Evolutionary conservation across 2,113 vertebrate genomes (phyloP).

Genomic region (Parus major): DNA sequence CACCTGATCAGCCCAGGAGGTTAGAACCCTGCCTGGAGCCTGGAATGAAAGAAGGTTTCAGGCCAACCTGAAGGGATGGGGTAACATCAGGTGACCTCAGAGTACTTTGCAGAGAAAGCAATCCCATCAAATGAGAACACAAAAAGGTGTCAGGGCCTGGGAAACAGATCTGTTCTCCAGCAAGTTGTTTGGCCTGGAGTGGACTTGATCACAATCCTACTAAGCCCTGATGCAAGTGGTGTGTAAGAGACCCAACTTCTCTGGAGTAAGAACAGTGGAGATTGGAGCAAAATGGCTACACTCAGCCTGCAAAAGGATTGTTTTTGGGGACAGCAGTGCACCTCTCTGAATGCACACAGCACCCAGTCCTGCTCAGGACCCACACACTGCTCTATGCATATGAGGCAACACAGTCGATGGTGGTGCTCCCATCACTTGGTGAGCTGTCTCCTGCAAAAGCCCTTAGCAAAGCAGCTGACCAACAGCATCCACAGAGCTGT

Average conservation of each 20-base stretch:
- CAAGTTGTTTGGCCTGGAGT: not conserved
- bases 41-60: not conserved
- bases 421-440: accelerated
- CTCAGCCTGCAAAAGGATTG: accelerated
- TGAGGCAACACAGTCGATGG: accelerated
- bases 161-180: not conserved
- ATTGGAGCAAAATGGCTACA: not conserved
- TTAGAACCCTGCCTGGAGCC: not conserved
- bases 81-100: not conserved
- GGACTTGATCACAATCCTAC: not conserved
- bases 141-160: not conserved
- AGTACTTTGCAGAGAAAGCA: constrained; percentile 14
- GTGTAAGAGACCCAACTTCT: not conserved
- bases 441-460: not conserved
- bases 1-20: constrained; percentile 14
- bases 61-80: not conserved
- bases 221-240: accelerated
- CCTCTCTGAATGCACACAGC: not conserved
- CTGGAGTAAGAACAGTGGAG: not conserved
- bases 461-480: not conserved
- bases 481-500: not conserved
- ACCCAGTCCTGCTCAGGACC: not conserved
- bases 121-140: not conserved
- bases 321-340: not conserved
- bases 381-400: not conserved